Evolutionary conservation across 2,888 invertebrate genomes (phyloP).

Genomic region (Drosophila imparisetae): DNA sequence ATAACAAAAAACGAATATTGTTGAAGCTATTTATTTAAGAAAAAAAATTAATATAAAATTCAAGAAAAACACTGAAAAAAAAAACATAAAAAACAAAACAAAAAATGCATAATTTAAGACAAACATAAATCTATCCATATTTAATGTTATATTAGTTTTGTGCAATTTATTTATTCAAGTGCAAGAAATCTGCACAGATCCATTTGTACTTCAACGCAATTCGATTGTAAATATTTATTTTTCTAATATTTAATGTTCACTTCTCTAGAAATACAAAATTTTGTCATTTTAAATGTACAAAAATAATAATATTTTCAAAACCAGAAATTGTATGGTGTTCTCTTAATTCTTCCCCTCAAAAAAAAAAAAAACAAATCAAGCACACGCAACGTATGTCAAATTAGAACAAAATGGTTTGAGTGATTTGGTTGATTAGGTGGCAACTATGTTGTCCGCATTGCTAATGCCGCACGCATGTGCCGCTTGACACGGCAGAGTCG

Average conservation of each 20-base stretch:
- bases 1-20: constrained; percentile 25
- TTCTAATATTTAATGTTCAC: constrained; percentile 60
- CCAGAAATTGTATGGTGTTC: constrained; percentile 1
- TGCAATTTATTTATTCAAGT: constrained; percentile 78
- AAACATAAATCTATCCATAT: constrained; percentile 41
- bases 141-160: constrained; percentile 68
- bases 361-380: neutral
- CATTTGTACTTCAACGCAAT: constrained; percentile 61
- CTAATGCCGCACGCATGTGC: constrained; percentile 56
- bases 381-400: neutral
- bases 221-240: constrained; percentile 84
- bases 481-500: constrained; percentile 2
- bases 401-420: constrained; percentile 2
- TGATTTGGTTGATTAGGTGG: constrained; percentile 32
- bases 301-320: constrained; percentile 51
- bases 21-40: constrained; percentile 47
- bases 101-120: constrained; percentile 32
- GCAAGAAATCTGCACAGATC: constrained; percentile 31
- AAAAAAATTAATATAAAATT: constrained; percentile 12
- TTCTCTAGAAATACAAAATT: constrained; percentile 64
- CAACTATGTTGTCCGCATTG: constrained; percentile 56
- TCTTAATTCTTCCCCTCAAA: neutral
- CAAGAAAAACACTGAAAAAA: neutral
- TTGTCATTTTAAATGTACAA: constrained; percentile 77
- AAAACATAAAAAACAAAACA: neutral